Conservation (phyloP, 1,140 invertebrate genomes). For the Babylonia areolata region DNA sequence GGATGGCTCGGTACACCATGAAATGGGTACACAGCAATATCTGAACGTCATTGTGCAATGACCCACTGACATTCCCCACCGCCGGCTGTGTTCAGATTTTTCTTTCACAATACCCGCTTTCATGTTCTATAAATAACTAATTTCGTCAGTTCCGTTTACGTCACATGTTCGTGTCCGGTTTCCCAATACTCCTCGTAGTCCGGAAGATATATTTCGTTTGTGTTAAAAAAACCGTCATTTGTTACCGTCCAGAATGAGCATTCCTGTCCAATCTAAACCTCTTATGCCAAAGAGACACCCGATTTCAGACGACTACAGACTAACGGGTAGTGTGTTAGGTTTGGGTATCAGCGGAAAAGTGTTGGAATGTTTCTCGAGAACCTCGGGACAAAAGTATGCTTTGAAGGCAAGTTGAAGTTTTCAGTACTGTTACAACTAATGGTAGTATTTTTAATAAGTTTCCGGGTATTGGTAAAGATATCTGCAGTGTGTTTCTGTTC, state of each 20-base stretch:
- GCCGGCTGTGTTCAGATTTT: no score
- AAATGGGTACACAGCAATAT: no score
- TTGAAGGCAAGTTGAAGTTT: conserved; percentile 83
- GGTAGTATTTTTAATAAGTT: no score
- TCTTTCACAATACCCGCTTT: not conserved
- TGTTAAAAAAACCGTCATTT: no score
- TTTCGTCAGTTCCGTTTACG: conserved; percentile 53
- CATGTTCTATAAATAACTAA: conserved; percentile 49
- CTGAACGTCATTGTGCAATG: no score
- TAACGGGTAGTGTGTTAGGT: conserved; percentile 95
- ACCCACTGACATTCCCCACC: no score
- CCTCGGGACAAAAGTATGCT: conserved; percentile 86
- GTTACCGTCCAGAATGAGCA: conserved; percentile 19
- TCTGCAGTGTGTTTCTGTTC: not conserved
- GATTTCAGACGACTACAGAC: conserved; percentile 94
- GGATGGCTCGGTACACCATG: no score
- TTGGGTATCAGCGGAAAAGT: conserved; percentile 98
- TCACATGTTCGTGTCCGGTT: conserved; percentile 47
- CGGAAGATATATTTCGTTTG: no score
- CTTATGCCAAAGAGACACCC: conserved; percentile 79
- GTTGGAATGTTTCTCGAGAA: conserved; percentile 81
- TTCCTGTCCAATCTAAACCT: no score
- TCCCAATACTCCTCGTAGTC: conserved; percentile 13
- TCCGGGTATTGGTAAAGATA: no score
- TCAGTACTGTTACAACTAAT: no score